Percentiles rank a stretch among this genome's conserved stretches.
These are phyloP conservation scores for Caenorhabditis sp. DNA, from an alignment of 2,888 invertebrate genomes.

Conservation along the genomic window DNA sequence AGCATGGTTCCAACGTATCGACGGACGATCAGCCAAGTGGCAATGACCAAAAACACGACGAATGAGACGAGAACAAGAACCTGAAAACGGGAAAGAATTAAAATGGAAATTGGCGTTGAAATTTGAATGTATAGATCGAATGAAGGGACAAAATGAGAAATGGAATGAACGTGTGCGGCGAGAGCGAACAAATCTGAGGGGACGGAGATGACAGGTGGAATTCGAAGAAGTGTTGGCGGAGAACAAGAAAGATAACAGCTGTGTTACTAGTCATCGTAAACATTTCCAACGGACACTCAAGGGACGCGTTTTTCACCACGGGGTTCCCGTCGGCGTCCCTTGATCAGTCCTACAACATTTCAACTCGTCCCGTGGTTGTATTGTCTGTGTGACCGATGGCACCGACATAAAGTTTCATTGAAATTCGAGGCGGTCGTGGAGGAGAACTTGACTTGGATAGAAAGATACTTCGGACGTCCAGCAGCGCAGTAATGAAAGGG, in stretches of 20 bases:
- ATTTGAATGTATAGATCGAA: slow-evolving; percentile 9
- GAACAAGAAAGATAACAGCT: slow-evolving; percentile 57
- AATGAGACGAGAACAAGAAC: slow-evolving; percentile 48
- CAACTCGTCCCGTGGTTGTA: slow-evolving; percentile 13
- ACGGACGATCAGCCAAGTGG: slow-evolving; percentile 31
- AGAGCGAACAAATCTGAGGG: not conserved
- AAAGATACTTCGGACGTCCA: not conserved
- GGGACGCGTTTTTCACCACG: slow-evolving; percentile 47
- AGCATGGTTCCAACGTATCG: slow-evolving; percentile 56
- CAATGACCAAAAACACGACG: slow-evolving; percentile 22
- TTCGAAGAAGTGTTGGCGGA: slow-evolving; percentile 46
- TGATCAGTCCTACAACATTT: slow-evolving; percentile 53
- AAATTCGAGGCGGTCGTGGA: slow-evolving; percentile 27
- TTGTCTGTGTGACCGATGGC: slow-evolving; percentile 39
- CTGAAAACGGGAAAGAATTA: slow-evolving; percentile 36
- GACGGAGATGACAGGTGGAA: slow-evolving; percentile 54
- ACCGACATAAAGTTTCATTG: slow-evolving; percentile 44
- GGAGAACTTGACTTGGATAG: slow-evolving; percentile 20
- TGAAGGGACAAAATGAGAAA: slow-evolving; percentile 30
- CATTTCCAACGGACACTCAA: slow-evolving; percentile 36
- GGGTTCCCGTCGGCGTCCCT: slow-evolving; percentile 55
- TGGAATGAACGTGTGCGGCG: slow-evolving; percentile 13
- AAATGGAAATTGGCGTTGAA: not conserved
- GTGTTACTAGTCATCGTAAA: slow-evolving; percentile 65
- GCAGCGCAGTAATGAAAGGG: slow-evolving; percentile 5